Evolutionary conservation across 1,140 invertebrate genomes (phyloP).

Genomic region (Apis cerana): DNA sequence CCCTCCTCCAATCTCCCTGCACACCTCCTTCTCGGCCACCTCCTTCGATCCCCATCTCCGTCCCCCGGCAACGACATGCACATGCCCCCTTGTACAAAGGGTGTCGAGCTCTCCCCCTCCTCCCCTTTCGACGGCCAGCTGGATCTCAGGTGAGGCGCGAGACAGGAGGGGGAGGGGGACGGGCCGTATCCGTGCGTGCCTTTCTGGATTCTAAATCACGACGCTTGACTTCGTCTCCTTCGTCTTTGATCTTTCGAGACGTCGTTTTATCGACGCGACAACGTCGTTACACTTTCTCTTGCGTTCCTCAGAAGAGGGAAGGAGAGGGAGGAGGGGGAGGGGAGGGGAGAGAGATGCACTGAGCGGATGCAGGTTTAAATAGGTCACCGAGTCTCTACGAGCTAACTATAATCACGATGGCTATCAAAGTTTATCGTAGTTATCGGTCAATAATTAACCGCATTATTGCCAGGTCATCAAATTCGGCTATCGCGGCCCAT

Average conservation of each 20-base stretch:
- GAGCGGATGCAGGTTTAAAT: conserved; percentile 2
- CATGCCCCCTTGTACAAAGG: conserved; percentile 50
- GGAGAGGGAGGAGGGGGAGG: background rate
- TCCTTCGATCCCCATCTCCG: background rate
- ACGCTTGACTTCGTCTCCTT: conserved; percentile 33
- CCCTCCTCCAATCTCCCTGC: background rate
- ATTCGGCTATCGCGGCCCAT: conserved; percentile 26
- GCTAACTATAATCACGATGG: background rate
- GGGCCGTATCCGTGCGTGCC: conserved; percentile 55
- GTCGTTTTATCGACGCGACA: background rate
- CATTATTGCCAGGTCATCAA: conserved; percentile 37
- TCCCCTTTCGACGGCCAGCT: conserved; percentile 59
- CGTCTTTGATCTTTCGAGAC: conserved; percentile 26
- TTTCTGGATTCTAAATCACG: conserved; percentile 51
- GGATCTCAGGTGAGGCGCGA: conserved; percentile 63
- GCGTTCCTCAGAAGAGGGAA: background rate
- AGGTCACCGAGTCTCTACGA: background rate
- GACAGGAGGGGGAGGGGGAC: conserved; percentile 53
- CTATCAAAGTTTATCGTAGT: conserved; percentile 30
- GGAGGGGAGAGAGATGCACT: background rate
- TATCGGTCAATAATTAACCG: conserved; percentile 36
- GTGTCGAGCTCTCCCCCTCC: conserved; percentile 25
- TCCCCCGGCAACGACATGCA: conserved; percentile 56
- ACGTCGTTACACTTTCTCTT: too few relatives aligned
- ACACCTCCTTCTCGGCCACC: conserved; percentile 5